Conservation (phyloP, 2,797 vertebrate species). For the Microctenopoma lineatum region DNA sequence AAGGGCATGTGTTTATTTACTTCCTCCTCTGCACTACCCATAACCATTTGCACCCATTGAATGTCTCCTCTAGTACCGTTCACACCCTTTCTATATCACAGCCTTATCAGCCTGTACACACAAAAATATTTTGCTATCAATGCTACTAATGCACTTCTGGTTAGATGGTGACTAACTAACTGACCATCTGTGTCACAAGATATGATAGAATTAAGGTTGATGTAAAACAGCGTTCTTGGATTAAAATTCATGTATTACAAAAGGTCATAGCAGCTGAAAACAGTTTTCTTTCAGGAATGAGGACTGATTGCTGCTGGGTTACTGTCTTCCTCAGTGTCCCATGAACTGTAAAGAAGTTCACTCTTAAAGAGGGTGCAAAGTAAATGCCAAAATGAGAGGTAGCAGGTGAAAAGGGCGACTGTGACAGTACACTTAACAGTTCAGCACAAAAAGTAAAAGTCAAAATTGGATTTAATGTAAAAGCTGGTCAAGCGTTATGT, state of each 20-base stretch:
- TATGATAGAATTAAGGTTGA: background rate
- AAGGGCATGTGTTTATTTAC: background rate
- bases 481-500: slow-evolving; percentile 23
- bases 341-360: background rate
- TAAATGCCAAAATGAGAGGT: slow-evolving; percentile 18
- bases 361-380: slow-evolving; percentile 1
- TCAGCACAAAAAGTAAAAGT: slow-evolving; percentile 27
- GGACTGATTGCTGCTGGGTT: background rate
- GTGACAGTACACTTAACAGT: slow-evolving; percentile 37
- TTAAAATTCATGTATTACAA: background rate
- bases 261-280: background rate
- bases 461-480: slow-evolving; percentile 29
- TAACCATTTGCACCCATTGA: too few relatives aligned
- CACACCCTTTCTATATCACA: too few relatives aligned
- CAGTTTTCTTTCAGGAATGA: background rate
- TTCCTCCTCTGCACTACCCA: too few relatives aligned
- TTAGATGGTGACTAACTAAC: too few relatives aligned
- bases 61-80: too few relatives aligned
- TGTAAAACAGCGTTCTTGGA: background rate
- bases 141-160: too few relatives aligned
- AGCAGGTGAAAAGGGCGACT: slow-evolving; percentile 31
- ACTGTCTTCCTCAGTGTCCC: background rate
- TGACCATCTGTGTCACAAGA: slow-evolving; percentile 1
- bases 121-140: too few relatives aligned
- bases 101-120: too few relatives aligned